phyloP scores from a whole-genome alignment of 1,140 invertebrate genomes.

The Drosophila simulans region DNA sequence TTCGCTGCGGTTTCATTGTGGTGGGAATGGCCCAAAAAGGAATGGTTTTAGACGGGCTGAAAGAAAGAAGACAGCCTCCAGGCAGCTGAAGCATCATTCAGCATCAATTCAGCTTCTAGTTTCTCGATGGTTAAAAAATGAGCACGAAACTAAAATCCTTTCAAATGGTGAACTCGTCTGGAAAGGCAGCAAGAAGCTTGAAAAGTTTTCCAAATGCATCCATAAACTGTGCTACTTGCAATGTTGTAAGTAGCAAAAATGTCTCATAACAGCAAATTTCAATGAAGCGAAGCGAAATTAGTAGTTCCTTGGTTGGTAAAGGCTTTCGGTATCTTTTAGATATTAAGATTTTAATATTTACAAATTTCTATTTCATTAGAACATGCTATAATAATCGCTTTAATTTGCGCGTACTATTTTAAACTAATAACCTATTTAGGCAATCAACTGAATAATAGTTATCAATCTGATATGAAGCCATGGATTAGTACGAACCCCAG shows the following conservation, averaged over 20 bases:
- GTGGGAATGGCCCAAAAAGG: constrained; percentile 25
- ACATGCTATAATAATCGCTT: too few relatives aligned
- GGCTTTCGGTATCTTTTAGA: too few relatives aligned
- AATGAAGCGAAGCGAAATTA: neutral
- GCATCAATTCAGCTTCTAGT: constrained; percentile 32
- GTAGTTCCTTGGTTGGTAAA: neutral
- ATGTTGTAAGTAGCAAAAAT: constrained; percentile 1
- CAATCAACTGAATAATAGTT: neutral
- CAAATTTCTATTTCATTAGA: too few relatives aligned
- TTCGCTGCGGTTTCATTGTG: constrained; percentile 38
- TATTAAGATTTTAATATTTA: too few relatives aligned
- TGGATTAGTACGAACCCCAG: constrained; percentile 17
- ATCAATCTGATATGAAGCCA: neutral
- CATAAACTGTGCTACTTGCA: constrained; percentile 30
- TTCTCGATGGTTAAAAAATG: constrained; percentile 34
- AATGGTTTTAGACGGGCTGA: constrained; percentile 17
- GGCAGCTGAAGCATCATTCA: constrained; percentile 28
- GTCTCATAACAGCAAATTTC: neutral
- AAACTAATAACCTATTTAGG: constrained; percentile 2
- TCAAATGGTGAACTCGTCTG: constrained; percentile 28
- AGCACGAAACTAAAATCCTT: constrained; percentile 34
- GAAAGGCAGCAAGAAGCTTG: constrained; percentile 1
- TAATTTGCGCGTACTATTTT: too few relatives aligned
- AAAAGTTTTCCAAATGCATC: constrained; percentile 27
- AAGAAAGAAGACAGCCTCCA: constrained; percentile 41